Base-by-base conservation (phyloP, 2,797 vertebrate species). In the Schizopygopsis pylzovi region DNA sequence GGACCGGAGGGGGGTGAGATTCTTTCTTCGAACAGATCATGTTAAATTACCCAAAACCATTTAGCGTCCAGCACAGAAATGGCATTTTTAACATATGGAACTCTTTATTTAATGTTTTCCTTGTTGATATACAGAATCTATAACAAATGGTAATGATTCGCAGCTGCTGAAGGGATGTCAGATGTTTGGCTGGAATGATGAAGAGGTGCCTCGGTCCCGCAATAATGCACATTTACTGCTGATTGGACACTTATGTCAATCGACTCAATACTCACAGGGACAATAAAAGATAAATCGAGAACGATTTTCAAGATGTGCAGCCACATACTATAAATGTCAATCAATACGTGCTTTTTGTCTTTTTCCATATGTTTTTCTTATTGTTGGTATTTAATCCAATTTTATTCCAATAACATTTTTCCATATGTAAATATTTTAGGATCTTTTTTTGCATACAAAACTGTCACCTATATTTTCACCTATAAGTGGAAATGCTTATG, bases 81-180 rank as follows among this genome's bases (percentile, higher is more conserved):
- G 96, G 93, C 95, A 91, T 96, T 95, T 94, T 93, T 91, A 92
- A 95, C 97, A 98, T 97, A 95, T 98, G 98, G 97, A 97, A 98
- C 91, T 94, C 90, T 96, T 98, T 96, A 94, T 94, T 94, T 92
- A 94, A 93, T 95, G 94, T 95, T 96, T 97, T 96, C 95, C 92
- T 96, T 96, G 95, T 96, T 95, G 95, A 96, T 96, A 95, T 95
- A 96, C 96, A 97, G 97, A 97, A 97, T 96, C 93, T 96, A 93
- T 97, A 97, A 96, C 96, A 96, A 97, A 96, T 95, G 94, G 92
- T 97, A 98, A 98, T 97, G 94, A 94, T 92, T 97, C 94, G 91
- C 98, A 98, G 97, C 96, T 98, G 97, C 93, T 90, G 92, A 86
- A 77, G 54, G 93, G 92, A 95, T 93, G 95, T 96, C 92, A 93